Percentiles rank a stretch among this genome's conserved stretches.
phyloP scores from a whole-genome alignment of 2,113 vertebrate genomes.

The Phycodurus eques region DNA sequence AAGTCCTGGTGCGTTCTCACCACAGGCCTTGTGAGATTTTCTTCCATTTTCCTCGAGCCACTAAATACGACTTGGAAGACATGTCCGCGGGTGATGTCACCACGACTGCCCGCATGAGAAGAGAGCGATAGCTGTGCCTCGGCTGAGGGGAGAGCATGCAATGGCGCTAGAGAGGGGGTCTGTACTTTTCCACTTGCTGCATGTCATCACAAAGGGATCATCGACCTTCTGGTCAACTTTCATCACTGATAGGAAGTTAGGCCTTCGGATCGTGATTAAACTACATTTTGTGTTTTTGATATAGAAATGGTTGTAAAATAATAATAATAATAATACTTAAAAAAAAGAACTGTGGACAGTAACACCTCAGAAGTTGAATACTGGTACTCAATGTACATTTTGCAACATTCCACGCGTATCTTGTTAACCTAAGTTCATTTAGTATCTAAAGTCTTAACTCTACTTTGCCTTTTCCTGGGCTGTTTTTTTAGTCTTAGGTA shows the following conservation, averaged over 20 bases:
- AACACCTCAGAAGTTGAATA: not conserved
- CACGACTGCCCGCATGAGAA: constrained; percentile 58
- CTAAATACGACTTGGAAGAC: constrained; percentile 54
- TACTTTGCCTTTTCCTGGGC: too few species aligned
- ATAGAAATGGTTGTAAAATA: constrained; percentile 25
- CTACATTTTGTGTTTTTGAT: constrained; percentile 11
- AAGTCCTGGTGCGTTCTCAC: constrained; percentile 52
- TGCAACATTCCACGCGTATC: too few species aligned
- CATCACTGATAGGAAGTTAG: constrained; percentile 56
- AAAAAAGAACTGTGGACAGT: constrained; percentile 3
- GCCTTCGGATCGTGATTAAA: constrained; percentile 25
- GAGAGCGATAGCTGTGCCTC: constrained; percentile 43
- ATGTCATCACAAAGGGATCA: constrained; percentile 66
- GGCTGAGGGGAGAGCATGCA: constrained; percentile 49
- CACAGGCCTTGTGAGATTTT: constrained; percentile 55
- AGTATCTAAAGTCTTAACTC: too few species aligned
- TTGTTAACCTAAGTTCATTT: too few species aligned
- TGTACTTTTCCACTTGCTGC: constrained; percentile 66
- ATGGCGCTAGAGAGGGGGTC: constrained; percentile 51
- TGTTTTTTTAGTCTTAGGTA: too few species aligned
- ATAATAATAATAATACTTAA: not conserved
- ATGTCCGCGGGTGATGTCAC: constrained; percentile 64
- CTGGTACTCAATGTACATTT: too few species aligned
- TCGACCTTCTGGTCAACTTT: constrained; percentile 54
- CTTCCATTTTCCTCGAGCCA: constrained; percentile 55